phyloP scores from a whole-genome alignment of 1,140 invertebrate species.

The Drosophila suzukii region DNA sequence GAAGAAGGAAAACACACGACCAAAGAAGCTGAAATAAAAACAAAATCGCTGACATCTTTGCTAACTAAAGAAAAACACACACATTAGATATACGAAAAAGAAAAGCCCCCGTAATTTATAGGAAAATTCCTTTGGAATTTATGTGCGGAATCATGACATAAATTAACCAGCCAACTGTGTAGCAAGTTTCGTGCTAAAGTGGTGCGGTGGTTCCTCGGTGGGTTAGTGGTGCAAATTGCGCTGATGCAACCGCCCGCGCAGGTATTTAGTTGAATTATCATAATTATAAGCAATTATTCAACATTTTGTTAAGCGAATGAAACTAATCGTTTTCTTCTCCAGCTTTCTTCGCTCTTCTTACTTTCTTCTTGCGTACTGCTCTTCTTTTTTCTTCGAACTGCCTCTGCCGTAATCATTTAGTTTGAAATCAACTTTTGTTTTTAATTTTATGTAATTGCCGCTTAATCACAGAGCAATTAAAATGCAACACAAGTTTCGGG shows the following conservation, averaged over 20 bases:
- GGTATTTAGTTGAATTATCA: constrained; percentile 73
- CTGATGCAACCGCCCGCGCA: constrained; percentile 77
- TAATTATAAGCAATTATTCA: constrained; percentile 75
- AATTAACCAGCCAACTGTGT: constrained; percentile 63
- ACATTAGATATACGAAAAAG: constrained; percentile 14
- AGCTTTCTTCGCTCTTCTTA: constrained; percentile 27
- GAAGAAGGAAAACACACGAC: constrained; percentile 9
- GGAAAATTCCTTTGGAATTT: constrained; percentile 73
- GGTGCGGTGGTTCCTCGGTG: constrained; percentile 19
- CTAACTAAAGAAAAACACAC: constrained; percentile 45
- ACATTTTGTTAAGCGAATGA: constrained; percentile 74
- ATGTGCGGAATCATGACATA: constrained; percentile 78
- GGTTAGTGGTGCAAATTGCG: constrained; percentile 70
- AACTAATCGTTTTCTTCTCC: constrained; percentile 58
- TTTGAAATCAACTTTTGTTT: constrained; percentile 68
- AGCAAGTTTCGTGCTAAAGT: constrained; percentile 38
- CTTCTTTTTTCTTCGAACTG: constrained; percentile 8
- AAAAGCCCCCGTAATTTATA: constrained; percentile 70
- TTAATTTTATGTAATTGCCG: constrained; percentile 76
- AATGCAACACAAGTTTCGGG: constrained; percentile 59
- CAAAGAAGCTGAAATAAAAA: constrained; percentile 28
- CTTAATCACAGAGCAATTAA: constrained; percentile 75
- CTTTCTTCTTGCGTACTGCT: constrained; percentile 58
- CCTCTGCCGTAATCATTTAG: constrained; percentile 73
- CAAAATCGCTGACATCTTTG: constrained; percentile 65